phyloP scores from a whole-genome alignment of 2,797 vertebrate species.

The Smutsia gigantea region DNA sequence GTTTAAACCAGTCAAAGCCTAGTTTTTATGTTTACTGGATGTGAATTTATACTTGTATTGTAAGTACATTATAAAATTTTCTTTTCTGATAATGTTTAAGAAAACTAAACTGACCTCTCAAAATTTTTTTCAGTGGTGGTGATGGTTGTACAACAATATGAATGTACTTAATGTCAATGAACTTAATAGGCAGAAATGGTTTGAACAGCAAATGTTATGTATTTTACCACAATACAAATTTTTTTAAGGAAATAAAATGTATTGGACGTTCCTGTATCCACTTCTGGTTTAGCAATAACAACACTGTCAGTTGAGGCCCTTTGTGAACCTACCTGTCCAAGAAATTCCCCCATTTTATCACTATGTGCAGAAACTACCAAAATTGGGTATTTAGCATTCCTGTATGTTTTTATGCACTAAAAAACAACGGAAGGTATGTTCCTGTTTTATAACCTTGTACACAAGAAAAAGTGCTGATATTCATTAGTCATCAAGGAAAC shows the following conservation, averaged over 20 bases:
- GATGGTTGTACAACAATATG: background rate
- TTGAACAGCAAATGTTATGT: background rate
- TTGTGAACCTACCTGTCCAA: background rate
- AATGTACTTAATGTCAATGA: background rate
- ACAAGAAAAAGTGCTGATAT: background rate
- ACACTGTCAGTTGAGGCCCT: background rate
- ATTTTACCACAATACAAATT: background rate
- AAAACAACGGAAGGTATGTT: background rate
- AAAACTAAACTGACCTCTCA: background rate
- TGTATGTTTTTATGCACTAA: background rate
- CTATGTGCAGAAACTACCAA: background rate
- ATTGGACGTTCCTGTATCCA: background rate
- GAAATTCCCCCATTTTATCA: background rate
- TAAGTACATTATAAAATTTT: background rate
- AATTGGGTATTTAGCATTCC: background rate
- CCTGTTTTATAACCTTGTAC: background rate
- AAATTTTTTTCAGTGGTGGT: background rate
- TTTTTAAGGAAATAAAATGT: background rate
- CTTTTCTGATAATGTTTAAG: background rate
- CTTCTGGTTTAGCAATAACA: background rate
- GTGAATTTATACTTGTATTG: background rate
- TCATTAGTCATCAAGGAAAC: no score
- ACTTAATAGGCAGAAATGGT: background rate
- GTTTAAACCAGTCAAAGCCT: background rate
- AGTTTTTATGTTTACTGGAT: constrained; percentile 5